These are phyloP conservation scores for Psittacula echo DNA, from an alignment of 2,797 vertebrate species.

Conservation along the genomic window DNA sequence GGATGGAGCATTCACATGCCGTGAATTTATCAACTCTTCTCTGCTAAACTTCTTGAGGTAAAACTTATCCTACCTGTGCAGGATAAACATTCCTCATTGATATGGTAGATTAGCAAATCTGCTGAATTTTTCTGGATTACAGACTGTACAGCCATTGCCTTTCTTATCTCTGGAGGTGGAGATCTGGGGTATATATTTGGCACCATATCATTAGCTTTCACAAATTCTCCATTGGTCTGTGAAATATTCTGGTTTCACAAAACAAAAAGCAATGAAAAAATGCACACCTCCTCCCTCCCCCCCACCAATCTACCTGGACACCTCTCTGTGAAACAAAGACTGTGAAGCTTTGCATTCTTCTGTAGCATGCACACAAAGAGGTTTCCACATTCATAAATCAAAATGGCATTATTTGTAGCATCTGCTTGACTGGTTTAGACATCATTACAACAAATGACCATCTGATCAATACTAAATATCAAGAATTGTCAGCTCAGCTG, in stretches of 20 bases:
- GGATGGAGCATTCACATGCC: background rate
- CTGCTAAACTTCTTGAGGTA: background rate
- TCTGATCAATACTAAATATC: background rate
- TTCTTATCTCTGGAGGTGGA: background rate
- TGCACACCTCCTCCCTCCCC: too few species aligned
- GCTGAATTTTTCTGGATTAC: background rate
- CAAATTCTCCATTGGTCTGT: background rate
- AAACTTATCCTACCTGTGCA: background rate
- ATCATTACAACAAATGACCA: background rate
- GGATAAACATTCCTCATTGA: background rate
- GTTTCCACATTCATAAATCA: background rate
- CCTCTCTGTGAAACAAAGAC: background rate
- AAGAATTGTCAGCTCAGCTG: background rate
- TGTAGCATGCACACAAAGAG: background rate
- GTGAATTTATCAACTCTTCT: slow-evolving; percentile 42
- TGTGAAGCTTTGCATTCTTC: background rate
- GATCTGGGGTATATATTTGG: background rate
- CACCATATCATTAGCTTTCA: background rate
- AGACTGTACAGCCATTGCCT: background rate
- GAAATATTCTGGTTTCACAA: background rate
- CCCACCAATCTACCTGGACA: background rate
- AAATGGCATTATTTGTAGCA: background rate
- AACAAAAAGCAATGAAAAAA: background rate
- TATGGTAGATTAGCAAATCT: background rate
- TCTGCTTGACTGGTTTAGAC: background rate